Base-by-base conservation (phyloP, 2,113 vertebrate species). In the Toxotes jaculatrix region DNA sequence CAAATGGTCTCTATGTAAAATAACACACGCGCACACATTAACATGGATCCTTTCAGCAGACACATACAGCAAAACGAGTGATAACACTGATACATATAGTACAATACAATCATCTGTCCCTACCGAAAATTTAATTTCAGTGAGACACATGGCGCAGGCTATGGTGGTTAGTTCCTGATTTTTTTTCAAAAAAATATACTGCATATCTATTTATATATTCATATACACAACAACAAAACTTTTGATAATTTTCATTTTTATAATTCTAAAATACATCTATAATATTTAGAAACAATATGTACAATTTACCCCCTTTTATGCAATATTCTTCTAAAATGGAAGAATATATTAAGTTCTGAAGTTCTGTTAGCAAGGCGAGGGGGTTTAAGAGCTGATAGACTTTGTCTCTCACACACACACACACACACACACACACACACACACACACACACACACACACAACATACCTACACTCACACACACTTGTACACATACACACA, bases 311-410 rank as follows among this genome's bases (percentile, higher is more conserved):
- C 55, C 92, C 90, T 34, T 88, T 87, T 85, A 93, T 81, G 90
- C 85, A 89, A 91, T 85, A 93, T 91, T 95, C 90, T 95, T 95
- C 94, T 80, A 91, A 91, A 95, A 95, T 77, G 93, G 94, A 96
- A 96, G 93, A 93, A 94, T 94, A 95, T 94, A 92, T 94, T 84
- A 89, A 85, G 64, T 74, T 85, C 88, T 89, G 65, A 31, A 86
- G 27, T 27, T 27, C 27, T 27, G 27, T 27, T 27, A 27, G 27
- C 27, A 27, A 27, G 27, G 27, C 27, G 88, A 84, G 88, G 84
- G 83, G 68, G 70, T 76, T 69, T 90, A 91, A 92, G 89, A 89
- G 87, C 90, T 79, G 70, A 82, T 74, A 70, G 61, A 88, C 31
- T 63, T 71, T 78, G 57, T 74, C 42, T 56, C 34, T 36, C 63